Evolutionary conservation across 2,888 invertebrate genomes (phyloP).

Genomic region (Gerris lacustris): DNA sequence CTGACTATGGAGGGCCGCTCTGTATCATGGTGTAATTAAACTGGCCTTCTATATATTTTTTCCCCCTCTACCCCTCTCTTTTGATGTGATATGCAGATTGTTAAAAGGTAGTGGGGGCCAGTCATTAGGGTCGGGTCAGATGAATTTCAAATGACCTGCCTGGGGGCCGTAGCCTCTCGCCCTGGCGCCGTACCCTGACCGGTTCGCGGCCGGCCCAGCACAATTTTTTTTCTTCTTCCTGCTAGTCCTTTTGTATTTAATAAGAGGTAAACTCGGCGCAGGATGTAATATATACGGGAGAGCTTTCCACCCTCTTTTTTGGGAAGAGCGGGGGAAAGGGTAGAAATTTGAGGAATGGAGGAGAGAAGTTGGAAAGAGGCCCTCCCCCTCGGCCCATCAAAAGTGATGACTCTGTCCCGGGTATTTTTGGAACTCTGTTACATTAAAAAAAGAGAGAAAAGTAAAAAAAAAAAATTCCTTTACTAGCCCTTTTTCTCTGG

Average conservation of each 20-base stretch:
- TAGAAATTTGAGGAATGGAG: constrained; percentile 3
- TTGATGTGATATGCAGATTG: constrained; percentile 5
- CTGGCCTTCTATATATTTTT: neutral
- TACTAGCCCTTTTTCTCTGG: neutral
- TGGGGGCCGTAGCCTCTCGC: neutral
- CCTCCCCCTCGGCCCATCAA: neutral
- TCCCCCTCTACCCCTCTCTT: neutral
- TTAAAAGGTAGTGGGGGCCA: neutral
- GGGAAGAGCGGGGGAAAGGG: neutral
- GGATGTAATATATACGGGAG: neutral
- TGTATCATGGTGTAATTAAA: neutral
- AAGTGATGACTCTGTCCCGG: neutral
- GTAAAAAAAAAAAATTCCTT: neutral
- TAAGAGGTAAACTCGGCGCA: neutral
- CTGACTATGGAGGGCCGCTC: neutral
- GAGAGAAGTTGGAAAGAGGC: neutral
- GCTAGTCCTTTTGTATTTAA: neutral
- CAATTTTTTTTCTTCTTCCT: neutral
- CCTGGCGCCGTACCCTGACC: no score
- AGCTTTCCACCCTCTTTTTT: neutral
- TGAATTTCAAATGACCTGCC: constrained; percentile 1
- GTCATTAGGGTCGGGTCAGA: neutral
- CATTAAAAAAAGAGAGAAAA: neutral
- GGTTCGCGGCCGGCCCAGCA: neutral
- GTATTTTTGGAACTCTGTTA: neutral